phyloP scores from a whole-genome alignment of 2,888 invertebrate species.

The Trachelus tabidus region DNA sequence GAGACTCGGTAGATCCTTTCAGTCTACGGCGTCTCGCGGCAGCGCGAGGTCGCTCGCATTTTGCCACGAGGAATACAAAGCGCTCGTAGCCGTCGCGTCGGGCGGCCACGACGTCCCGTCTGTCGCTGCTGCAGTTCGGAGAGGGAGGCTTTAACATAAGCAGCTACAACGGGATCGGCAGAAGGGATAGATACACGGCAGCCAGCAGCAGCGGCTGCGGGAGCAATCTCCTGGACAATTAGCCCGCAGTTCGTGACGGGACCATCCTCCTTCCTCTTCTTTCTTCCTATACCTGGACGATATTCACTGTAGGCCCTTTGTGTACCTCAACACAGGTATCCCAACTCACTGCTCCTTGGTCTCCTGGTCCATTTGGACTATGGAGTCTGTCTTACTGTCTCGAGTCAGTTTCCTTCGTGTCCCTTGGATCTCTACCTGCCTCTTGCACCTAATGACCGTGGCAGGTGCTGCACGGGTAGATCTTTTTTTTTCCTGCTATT shows the following conservation, averaged over 20 bases:
- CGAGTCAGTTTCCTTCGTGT: conserved; percentile 17
- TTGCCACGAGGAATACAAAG: background rate
- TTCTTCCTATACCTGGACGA: conserved; percentile 4
- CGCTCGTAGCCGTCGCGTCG: background rate
- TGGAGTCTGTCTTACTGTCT: background rate
- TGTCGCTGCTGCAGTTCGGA: background rate
- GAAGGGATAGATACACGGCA: background rate
- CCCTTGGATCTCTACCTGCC: conserved; percentile 53
- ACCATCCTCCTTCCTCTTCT: conserved; percentile 46
- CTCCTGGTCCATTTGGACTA: conserved; percentile 9
- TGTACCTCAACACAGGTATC: background rate
- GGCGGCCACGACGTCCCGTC: background rate
- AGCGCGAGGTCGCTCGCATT: background rate
- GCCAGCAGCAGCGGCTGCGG: conserved; percentile 43
- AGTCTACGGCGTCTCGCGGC: background rate
- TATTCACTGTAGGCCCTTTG: conserved; percentile 7
- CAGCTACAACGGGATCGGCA: background rate
- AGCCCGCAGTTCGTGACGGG: conserved; percentile 63
- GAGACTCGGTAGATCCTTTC: background rate
- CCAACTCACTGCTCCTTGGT: conserved; percentile 14
- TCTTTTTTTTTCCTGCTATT: conserved; percentile 17
- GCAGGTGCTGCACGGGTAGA: conserved; percentile 56
- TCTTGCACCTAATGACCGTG: conserved; percentile 63
- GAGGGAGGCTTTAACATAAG: background rate
- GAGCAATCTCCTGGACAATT: conserved; percentile 63